Percentiles rank a stretch among this genome's conserved stretches.
Conservation (phyloP, 2,113 vertebrate species). For the Chauna torquata region DNA sequence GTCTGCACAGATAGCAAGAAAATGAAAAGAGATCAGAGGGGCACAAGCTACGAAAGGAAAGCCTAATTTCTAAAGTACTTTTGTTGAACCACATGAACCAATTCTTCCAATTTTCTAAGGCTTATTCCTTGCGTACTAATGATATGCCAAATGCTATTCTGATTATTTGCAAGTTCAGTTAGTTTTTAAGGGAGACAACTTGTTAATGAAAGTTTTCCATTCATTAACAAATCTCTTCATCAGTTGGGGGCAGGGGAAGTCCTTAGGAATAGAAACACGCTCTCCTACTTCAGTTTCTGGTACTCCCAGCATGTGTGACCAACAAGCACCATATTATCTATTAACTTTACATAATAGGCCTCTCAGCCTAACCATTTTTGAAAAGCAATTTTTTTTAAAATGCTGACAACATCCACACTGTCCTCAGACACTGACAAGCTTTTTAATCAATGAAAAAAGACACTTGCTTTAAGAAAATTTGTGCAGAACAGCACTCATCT, state of each 20-base stretch:
- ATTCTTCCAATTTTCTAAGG: constrained; percentile 66
- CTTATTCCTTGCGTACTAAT: constrained; percentile 53
- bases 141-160: constrained; percentile 52
- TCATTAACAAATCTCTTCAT: constrained; percentile 61
- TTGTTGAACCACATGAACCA: constrained; percentile 55
- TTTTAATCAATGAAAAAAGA: background rate
- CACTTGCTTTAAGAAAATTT: background rate
- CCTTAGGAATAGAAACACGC: constrained; percentile 16
- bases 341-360: constrained; percentile 7
- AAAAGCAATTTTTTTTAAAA: constrained; percentile 20
- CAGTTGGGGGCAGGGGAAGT: background rate
- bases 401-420: background rate
- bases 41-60: constrained; percentile 52
- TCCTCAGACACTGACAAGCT: background rate
- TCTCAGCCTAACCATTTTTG: background rate
- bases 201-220: constrained; percentile 67
- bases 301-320: constrained; percentile 31
- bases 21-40: constrained; percentile 57
- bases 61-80: constrained; percentile 64
- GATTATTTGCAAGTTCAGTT: constrained; percentile 58
- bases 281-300: constrained; percentile 16
- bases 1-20: constrained; percentile 59
- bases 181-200: constrained; percentile 64
- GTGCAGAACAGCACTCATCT: background rate
- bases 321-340: constrained; percentile 31